Base-by-base conservation (phyloP, 2,797 vertebrate genomes). In the Sebastes dallii region DNA sequence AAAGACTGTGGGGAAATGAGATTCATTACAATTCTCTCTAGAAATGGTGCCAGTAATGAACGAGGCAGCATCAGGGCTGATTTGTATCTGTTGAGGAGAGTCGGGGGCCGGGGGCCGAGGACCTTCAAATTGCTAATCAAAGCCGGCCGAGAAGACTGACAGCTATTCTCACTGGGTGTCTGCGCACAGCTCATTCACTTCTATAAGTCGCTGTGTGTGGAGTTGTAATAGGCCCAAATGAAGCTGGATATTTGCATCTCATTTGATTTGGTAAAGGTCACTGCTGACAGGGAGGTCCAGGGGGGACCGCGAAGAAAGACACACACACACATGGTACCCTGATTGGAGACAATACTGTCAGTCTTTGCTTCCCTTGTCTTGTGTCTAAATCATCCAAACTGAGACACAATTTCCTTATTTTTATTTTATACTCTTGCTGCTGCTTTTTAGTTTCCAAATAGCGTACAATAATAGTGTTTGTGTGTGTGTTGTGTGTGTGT, bases 251-350 rank as follows among this genome's bases (percentile, higher is more conserved):
- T 94, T 92, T 93, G 92, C 92, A 94, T 93, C 89, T 83, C 80
- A 87, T 94, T 93, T 92, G 84, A 90, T 90, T 90, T 86, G 69
- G 70, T 86, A 93, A 94, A 94, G 92, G 93, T 94, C 93, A 92
- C 52, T 4, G 50, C 85, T 93, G 92, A 93, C 92, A 91, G 84
- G 67, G 36, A 69, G 76, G 82, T 86, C 90, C 82, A 55, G 65
- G 25, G 81, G 85, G 87, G 71, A 34, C 72, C 6, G 79, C 60
- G 67, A 6, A 30, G 27, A 68, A 14, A 56, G 1, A 80, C 46
- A 64, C 54, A 56, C 70, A 62, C 58, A 54, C 75, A 74, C 64
- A 68, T n/a, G 50, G 20, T 54, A 54, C 50, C 20, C 20, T 54
- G 50, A 54, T 54, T 72, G 39, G 29, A 84, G 39, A 86, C 80